phyloP scores from a whole-genome alignment of 2,797 vertebrate genomes.

The Babyrousa celebensis region DNA sequence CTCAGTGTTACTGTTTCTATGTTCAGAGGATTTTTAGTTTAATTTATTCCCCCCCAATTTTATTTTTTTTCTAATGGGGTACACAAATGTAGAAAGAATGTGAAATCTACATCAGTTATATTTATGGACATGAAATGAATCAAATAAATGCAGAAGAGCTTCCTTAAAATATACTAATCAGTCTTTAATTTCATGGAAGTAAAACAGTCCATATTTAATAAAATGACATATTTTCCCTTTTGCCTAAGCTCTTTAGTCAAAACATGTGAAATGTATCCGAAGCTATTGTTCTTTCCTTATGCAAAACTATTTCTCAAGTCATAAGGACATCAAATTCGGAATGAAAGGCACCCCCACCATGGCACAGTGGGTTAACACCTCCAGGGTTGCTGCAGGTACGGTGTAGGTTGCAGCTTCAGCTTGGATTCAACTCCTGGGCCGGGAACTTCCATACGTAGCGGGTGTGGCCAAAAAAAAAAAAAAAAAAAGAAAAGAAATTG shows the following conservation, averaged over 20 bases:
- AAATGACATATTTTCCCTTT: not conserved
- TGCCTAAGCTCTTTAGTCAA: not conserved
- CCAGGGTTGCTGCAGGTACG: too few relatives aligned
- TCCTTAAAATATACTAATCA: not conserved
- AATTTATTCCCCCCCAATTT: not conserved
- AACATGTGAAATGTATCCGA: not conserved
- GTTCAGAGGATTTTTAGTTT: not conserved
- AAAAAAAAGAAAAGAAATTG: too few relatives aligned
- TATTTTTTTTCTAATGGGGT: not conserved
- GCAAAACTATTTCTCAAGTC: not conserved
- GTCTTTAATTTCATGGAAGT: not conserved
- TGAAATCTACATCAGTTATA: not conserved
- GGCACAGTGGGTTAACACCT: too few relatives aligned
- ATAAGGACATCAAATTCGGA: not conserved
- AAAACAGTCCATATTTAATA: slow-evolving; percentile 42
- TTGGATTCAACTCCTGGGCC: too few relatives aligned
- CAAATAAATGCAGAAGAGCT: not conserved
- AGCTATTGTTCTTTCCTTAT: not conserved
- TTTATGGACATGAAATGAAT: not conserved
- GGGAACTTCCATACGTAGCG: too few relatives aligned
- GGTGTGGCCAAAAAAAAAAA: too few relatives aligned
- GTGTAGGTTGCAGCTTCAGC: too few relatives aligned
- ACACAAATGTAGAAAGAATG: not conserved
- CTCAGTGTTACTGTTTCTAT: not conserved
- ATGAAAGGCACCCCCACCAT: too few relatives aligned